Percentiles rank a stretch among this genome's conserved stretches.
Evolutionary conservation across 2,797 vertebrate species (phyloP).

Genomic region (Rhodeus uyekii): DNA sequence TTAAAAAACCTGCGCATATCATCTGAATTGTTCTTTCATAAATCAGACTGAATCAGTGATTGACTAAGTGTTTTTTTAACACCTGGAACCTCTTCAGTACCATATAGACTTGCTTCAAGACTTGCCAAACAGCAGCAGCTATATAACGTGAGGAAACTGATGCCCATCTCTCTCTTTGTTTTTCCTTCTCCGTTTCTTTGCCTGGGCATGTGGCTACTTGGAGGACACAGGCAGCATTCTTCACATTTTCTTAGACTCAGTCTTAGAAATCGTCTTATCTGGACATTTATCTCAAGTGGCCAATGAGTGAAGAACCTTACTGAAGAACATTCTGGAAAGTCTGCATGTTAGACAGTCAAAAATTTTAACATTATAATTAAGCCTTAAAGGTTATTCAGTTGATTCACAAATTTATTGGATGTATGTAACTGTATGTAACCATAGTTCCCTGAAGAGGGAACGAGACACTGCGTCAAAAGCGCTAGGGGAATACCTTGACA

Average conservation of each 20-base stretch:
- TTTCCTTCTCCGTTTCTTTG: constrained; percentile 3
- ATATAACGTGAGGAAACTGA: background rate
- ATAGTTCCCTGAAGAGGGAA: too few species aligned
- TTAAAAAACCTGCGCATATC: background rate
- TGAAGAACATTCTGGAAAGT: background rate
- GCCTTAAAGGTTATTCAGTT: background rate
- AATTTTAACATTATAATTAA: constrained; percentile 2
- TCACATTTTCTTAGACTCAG: constrained; percentile 30
- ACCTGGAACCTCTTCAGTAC: constrained; percentile 7
- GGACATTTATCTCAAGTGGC: constrained; percentile 44
- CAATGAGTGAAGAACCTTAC: constrained; percentile 15
- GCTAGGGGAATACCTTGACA: too few species aligned
- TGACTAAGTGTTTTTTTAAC: background rate
- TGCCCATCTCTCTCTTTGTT: background rate
- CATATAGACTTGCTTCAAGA: background rate
- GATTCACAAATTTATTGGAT: background rate
- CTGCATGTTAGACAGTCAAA: background rate
- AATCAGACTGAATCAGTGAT: background rate
- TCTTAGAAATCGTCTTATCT: constrained; percentile 29
- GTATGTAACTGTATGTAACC: too few species aligned
- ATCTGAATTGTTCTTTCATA: background rate
- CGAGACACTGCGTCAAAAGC: too few species aligned
- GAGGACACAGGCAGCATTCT: constrained; percentile 38
- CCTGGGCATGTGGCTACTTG: constrained; percentile 38
- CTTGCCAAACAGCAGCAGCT: constrained; percentile 2